Percentiles rank a stretch among this genome's conserved stretches.
Evolutionary conservation across 2,888 invertebrate species (phyloP).

Genomic region (Trachelus tabidus): DNA sequence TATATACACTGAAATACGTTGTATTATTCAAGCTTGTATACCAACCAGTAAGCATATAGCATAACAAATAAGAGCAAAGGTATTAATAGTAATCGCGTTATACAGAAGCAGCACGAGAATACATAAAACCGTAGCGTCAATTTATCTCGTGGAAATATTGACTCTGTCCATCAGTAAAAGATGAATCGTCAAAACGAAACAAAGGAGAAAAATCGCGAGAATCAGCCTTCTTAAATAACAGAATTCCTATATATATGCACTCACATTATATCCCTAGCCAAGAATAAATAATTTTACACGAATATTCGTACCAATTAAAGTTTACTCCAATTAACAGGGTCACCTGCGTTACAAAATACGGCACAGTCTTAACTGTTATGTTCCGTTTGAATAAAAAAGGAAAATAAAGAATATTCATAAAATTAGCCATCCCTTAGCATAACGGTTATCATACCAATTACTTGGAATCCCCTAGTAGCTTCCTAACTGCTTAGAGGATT

Average conservation of each 20-base stretch:
- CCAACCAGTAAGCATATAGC: not conserved
- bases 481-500: not conserved
- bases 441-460: not conserved
- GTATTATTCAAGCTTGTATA: not conserved
- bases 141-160: not conserved
- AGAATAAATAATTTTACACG: not conserved
- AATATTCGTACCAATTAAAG: slow-evolving; percentile 21
- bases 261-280: not conserved
- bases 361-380: not conserved
- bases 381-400: not conserved
- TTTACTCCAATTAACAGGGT: slow-evolving; percentile 16
- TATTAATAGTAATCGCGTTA: not conserved
- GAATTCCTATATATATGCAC: not conserved
- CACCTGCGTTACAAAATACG: slow-evolving; percentile 5
- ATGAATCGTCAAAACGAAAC: not conserved
- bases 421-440: not conserved
- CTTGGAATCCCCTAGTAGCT: not conserved
- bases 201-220: not conserved
- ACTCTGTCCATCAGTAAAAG: not conserved
- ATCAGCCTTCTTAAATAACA: not conserved
- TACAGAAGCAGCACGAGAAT: not conserved
- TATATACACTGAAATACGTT: not conserved
- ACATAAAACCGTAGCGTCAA: not conserved
- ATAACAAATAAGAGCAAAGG: not conserved
- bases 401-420: not conserved